A percentile compares a stretch with the other conserved stretches of the same genome.
Evolutionary conservation across 2,113 vertebrate genomes (phyloP).

Genomic region (Gorsachius goisagi): DNA sequence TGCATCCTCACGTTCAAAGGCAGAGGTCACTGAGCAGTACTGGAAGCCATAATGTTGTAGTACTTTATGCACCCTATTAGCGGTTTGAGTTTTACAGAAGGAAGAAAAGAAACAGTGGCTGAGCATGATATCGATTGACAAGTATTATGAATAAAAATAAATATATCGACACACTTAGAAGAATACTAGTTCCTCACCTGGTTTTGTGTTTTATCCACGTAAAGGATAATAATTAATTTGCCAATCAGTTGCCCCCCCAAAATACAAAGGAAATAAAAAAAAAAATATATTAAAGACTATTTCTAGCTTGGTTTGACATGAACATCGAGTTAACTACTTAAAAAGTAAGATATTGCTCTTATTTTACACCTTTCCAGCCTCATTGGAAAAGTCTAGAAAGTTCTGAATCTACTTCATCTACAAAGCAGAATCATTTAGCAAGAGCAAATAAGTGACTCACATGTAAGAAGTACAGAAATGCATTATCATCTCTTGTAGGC

Average conservation of each 20-base stretch:
- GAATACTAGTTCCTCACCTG: not conserved
- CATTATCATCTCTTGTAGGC: not conserved
- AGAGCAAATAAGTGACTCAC: not conserved
- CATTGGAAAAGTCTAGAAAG: not conserved
- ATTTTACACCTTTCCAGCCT: not conserved
- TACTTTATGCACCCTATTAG: not conserved
- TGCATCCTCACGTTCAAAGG: not conserved
- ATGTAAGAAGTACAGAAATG: not conserved
- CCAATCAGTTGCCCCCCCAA: not conserved
- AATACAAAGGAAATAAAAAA: not conserved
- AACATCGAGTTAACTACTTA: not conserved
- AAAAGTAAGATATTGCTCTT: not conserved
- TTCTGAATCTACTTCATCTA: not conserved
- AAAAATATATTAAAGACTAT: not conserved
- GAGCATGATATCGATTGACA: not conserved
- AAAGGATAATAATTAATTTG: not conserved
- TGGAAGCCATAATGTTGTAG: not conserved
- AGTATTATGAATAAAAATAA: not conserved
- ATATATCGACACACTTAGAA: not conserved
- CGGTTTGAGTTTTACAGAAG: not conserved
- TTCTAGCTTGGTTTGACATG: not conserved
- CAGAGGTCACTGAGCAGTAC: not conserved
- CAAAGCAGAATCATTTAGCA: not conserved
- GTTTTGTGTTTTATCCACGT: not conserved
- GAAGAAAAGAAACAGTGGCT: not conserved